Evolutionary conservation across 2,888 invertebrate species (phyloP).

Genomic region (Archips crataeganus): DNA sequence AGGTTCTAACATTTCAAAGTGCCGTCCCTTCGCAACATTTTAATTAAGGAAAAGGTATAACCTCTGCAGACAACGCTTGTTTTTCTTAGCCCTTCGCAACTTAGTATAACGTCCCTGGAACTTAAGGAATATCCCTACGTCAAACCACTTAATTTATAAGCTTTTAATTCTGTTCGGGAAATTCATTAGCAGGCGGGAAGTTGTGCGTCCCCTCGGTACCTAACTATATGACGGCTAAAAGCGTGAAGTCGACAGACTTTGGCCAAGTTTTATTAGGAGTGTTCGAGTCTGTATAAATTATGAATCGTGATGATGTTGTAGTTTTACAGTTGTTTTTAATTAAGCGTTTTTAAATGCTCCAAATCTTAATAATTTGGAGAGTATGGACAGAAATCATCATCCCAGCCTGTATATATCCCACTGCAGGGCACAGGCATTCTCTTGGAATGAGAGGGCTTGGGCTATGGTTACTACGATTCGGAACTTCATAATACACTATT

Average conservation of each 20-base stretch:
- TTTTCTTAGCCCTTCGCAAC: conserved; percentile 33
- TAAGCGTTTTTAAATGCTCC: too few relatives aligned
- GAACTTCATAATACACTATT: too few relatives aligned
- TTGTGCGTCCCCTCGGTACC: conserved; percentile 14
- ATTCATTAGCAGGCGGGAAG: conserved; percentile 32
- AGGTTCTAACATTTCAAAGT: conserved; percentile 10
- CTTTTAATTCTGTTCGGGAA: conserved; percentile 37
- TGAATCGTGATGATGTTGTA: neutral
- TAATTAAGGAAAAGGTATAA: conserved; percentile 37
- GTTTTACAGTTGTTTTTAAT: too few relatives aligned
- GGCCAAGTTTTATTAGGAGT: conserved; percentile 29
- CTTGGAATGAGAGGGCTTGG: too few relatives aligned
- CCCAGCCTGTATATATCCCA: too few relatives aligned
- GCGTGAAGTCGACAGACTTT: conserved; percentile 32
- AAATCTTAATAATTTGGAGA: too few relatives aligned
- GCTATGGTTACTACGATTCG: too few relatives aligned
- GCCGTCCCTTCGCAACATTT: conserved; percentile 20
- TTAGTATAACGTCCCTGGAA: conserved; percentile 32
- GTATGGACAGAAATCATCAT: too few relatives aligned
- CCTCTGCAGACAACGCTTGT: conserved; percentile 31
- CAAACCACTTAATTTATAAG: conserved; percentile 41
- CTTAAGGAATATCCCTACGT: conserved; percentile 30
- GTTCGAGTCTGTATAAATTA: conserved; percentile 23
- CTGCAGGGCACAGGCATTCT: too few relatives aligned
- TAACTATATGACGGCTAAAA: conserved; percentile 34